These are phyloP conservation scores for Physella acuta DNA, from an alignment of 1,140 invertebrate genomes.

Conservation along the genomic window DNA sequence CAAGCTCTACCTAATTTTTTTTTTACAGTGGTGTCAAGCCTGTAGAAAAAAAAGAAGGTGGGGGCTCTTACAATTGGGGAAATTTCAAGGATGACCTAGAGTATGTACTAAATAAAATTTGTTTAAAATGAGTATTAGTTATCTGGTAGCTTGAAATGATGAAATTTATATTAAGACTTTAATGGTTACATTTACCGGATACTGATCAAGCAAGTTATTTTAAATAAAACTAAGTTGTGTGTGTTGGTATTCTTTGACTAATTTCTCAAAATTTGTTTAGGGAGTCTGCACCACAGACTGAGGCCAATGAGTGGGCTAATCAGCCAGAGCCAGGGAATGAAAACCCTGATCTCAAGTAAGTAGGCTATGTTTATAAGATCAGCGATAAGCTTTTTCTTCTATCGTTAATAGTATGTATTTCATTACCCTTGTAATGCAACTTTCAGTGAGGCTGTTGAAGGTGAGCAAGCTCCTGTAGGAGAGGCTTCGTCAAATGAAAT, in stretches of 20 bases:
- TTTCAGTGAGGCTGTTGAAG: constrained; percentile 43
- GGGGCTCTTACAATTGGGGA: constrained; percentile 93
- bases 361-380: not conserved
- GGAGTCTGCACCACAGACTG: constrained; percentile 21
- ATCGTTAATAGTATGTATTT: not conserved
- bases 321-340: constrained; percentile 43
- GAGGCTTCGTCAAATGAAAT: constrained; percentile 46
- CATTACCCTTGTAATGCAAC: not conserved
- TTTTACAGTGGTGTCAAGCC: constrained; percentile 83
- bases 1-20: constrained; percentile 23
- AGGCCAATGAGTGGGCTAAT: constrained; percentile 43
- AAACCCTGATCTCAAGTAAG: constrained; percentile 53
- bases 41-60: constrained; percentile 90
- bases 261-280: constrained; percentile 7
- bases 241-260: not conserved
- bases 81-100: constrained; percentile 80
- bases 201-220: constrained; percentile 25
- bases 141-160: constrained; percentile 23
- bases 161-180: constrained; percentile 6
- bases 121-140: not conserved
- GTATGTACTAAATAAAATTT: constrained; percentile 25
- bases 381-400: not conserved
- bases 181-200: constrained; percentile 27
- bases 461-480: constrained; percentile 32
- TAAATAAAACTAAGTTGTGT: not conserved